Percentiles rank a stretch among this genome's conserved stretches.
Evolutionary conservation across 2,888 invertebrate genomes (phyloP).

Genomic region (Heliconius aoede): DNA sequence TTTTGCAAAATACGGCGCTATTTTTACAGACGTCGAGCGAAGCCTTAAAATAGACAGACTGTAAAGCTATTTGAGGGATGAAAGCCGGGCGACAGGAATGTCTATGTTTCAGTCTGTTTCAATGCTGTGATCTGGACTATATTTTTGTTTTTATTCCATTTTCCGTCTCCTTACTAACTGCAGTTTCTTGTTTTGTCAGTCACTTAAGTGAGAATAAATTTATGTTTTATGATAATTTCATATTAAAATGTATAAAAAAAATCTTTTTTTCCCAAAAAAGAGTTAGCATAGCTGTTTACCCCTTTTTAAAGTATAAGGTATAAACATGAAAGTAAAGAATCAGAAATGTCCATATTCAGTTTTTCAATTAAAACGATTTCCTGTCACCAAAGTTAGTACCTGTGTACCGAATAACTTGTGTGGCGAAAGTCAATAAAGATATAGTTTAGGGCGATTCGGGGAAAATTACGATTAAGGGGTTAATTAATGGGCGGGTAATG

Average conservation of each 20-base stretch:
- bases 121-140: constrained; percentile 6
- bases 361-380: constrained; percentile 17
- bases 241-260: background rate
- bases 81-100: constrained; percentile 27
- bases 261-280: background rate
- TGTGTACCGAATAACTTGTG: constrained; percentile 27
- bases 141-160: constrained; percentile 13
- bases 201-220: too few relatives aligned
- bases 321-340: background rate
- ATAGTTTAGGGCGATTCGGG: constrained; percentile 27
- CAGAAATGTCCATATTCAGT: background rate
- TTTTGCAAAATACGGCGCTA: constrained; percentile 31
- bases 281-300: background rate
- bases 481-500: constrained; percentile 37
- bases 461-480: constrained; percentile 28
- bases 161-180: background rate
- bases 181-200: background rate
- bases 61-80: constrained; percentile 39
- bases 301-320: background rate
- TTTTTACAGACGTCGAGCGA: constrained; percentile 35
- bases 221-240: too few relatives aligned
- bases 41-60: constrained; percentile 36
- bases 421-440: constrained; percentile 30
- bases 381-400: constrained; percentile 7
- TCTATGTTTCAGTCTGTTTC: constrained; percentile 33